Evolutionary conservation across 2,888 invertebrate genomes (phyloP).

Genomic region (Leucania comma): DNA sequence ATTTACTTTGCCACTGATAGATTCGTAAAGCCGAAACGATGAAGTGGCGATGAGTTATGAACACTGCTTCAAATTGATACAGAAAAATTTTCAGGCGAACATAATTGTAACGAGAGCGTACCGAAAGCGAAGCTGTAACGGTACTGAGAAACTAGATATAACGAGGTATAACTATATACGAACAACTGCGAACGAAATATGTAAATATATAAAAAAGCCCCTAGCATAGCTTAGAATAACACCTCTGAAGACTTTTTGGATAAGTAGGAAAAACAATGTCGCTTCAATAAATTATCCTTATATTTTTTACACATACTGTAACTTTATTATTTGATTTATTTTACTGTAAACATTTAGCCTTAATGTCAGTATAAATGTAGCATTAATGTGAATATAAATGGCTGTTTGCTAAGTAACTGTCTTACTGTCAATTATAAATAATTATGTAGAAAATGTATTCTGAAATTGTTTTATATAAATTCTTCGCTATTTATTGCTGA

Average conservation of each 20-base stretch:
- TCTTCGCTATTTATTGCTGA: constrained; percentile 42
- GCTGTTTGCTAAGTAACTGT: constrained; percentile 60
- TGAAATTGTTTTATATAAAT: constrained; percentile 35
- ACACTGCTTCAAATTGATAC: constrained; percentile 3
- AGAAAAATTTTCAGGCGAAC: constrained; percentile 12
- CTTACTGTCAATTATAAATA: constrained; percentile 65
- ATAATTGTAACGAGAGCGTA: constrained; percentile 16
- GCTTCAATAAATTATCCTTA: constrained; percentile 38
- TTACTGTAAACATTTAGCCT: constrained; percentile 37
- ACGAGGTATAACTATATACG: constrained; percentile 17
- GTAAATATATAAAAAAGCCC: constrained; percentile 57
- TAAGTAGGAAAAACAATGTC: constrained; percentile 53
- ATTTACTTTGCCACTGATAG: background rate
- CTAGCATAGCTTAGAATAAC: constrained; percentile 52
- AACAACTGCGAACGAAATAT: constrained; percentile 34
- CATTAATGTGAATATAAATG: constrained; percentile 50
- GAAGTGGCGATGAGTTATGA: constrained; percentile 3
- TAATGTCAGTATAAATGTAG: constrained; percentile 31
- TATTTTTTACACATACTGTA: constrained; percentile 17
- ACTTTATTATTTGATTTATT: constrained; percentile 1
- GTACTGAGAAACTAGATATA: constrained; percentile 27
- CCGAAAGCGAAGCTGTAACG: constrained; percentile 33
- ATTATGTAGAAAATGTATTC: constrained; percentile 45
- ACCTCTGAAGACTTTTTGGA: constrained; percentile 61
- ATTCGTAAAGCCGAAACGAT: constrained; percentile 12